Evolutionary conservation across 2,797 vertebrate species (phyloP).

Genomic region (Coregonus sp.): DNA sequence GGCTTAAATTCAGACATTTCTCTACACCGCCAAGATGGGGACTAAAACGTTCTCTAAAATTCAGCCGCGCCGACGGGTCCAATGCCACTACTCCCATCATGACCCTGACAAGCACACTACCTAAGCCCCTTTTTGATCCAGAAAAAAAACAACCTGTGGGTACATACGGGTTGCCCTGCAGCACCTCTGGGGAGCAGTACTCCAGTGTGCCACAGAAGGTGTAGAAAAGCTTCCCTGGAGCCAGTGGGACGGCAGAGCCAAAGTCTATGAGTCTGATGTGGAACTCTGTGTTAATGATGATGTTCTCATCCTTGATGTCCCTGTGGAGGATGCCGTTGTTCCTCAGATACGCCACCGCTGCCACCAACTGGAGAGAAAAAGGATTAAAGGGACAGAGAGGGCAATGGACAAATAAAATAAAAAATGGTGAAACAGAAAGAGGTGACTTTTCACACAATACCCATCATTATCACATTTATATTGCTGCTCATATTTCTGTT

Average conservation of each 20-base stretch:
- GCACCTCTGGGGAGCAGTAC: slow-evolving; percentile 95
- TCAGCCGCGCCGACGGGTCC: too few relatives aligned
- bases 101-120: too few relatives aligned
- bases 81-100: too few relatives aligned
- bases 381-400: slow-evolving; percentile 3
- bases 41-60: too few relatives aligned
- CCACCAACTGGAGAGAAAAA: neutral
- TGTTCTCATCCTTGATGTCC: slow-evolving; percentile 98
- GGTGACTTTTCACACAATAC: neutral
- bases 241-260: slow-evolving; percentile 87
- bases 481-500: neutral
- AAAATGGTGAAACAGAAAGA: neutral
- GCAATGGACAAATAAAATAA: slow-evolving; percentile 1
- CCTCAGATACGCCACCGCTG: slow-evolving; percentile 77
- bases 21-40: too few relatives aligned
- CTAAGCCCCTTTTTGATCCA: too few relatives aligned
- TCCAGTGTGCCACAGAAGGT: slow-evolving; percentile 93
- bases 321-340: slow-evolving; percentile 83
- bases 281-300: slow-evolving; percentile 90
- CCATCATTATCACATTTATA: neutral
- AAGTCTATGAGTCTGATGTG: slow-evolving; percentile 92
- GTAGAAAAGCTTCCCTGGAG: slow-evolving; percentile 84
- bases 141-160: too few relatives aligned
- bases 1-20: too few relatives aligned
- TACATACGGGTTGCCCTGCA: slow-evolving; percentile 91